A percentile compares a stretch with the other conserved stretches of the same genome.
phyloP scores from a whole-genome alignment of 1,140 invertebrate genomes.

The Trichonephila clavata region DNA sequence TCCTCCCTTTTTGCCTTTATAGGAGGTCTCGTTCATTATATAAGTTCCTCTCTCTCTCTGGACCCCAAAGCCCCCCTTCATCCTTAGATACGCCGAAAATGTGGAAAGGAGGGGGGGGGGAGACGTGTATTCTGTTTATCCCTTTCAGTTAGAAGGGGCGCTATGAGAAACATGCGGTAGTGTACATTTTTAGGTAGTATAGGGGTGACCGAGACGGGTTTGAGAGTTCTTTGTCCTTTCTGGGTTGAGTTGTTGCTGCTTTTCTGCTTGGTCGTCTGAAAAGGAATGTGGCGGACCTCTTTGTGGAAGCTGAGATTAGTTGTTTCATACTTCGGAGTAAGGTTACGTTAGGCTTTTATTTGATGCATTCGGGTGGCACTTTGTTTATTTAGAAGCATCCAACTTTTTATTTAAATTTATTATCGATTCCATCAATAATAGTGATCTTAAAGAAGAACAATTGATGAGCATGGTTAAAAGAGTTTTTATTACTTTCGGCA shows the following conservation, averaged over 20 bases:
- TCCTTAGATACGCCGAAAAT: background rate
- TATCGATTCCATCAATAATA: no score
- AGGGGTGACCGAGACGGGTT: background rate
- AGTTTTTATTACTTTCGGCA: no score
- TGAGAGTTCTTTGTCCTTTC: background rate
- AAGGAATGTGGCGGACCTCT: background rate
- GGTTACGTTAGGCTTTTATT: no score
- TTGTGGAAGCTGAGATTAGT: background rate
- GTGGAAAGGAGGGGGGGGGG: background rate
- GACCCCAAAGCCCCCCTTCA: background rate
- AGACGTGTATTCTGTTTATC: background rate
- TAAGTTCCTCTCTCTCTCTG: background rate
- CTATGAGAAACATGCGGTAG: conserved; percentile 2
- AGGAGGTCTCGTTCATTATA: conserved; percentile 44
- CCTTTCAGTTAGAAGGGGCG: background rate
- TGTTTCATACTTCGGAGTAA: no score
- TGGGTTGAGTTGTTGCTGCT: background rate
- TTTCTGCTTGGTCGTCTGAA: background rate
- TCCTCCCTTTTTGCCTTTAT: conserved; percentile 20
- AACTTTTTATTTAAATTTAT: no score
- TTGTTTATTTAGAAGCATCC: no score
- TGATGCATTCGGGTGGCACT: no score
- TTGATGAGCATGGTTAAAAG: no score
- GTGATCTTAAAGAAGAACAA: no score
- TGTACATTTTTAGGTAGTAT: background rate